Percentiles rank a stretch among this genome's conserved stretches.
Conservation (phyloP, 2,113 vertebrate species). For the Ceyx cyanopectus region DNA sequence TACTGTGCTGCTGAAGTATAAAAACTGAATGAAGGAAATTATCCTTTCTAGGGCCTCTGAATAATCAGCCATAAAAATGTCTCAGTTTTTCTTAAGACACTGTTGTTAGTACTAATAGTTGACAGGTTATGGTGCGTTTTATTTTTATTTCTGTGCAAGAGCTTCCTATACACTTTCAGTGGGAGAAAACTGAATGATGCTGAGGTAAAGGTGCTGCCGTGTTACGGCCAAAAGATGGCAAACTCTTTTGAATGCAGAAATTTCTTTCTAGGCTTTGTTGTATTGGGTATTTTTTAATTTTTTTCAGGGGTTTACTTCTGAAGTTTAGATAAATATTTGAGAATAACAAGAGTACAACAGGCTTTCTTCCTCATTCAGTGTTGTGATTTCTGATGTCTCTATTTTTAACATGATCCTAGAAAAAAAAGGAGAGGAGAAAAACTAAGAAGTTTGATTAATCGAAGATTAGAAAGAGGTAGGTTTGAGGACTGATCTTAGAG, state of each 20-base stretch:
- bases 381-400: not conserved
- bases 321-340: not conserved
- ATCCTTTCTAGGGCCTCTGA: not conserved
- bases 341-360: not conserved
- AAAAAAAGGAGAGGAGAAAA: not conserved
- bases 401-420: not conserved
- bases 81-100: not conserved
- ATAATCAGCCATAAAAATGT: not conserved
- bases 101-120: not conserved
- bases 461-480: conserved; percentile 29
- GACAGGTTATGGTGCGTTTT: not conserved
- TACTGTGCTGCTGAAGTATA: not conserved
- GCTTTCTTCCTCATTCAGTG: not conserved
- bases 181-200: not conserved
- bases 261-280: not conserved
- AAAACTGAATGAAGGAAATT: not conserved
- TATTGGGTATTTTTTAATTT: not conserved
- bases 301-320: accelerated
- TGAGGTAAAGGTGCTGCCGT: not conserved
- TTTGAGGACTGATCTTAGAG: conserved; percentile 21
- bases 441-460: conserved; percentile 39
- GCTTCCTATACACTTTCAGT: not conserved
- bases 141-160: not conserved
- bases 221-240: not conserved
- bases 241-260: not conserved